Conservation (phyloP, 2,797 vertebrate species). For the Thripadectes ignobilis region DNA sequence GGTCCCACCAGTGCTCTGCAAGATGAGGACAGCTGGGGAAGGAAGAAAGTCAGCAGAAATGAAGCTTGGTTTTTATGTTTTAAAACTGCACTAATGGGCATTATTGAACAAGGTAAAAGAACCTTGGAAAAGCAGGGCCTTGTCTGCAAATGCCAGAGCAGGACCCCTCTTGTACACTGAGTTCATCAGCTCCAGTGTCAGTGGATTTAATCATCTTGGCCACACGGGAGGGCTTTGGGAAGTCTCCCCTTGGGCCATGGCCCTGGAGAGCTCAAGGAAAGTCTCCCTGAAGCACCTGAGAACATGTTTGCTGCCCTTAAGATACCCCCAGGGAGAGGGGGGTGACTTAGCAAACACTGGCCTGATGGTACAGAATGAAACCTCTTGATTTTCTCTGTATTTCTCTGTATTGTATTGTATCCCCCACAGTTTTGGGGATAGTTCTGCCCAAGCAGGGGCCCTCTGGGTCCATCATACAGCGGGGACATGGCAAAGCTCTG, state of each 20-base stretch:
- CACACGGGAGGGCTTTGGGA: neutral
- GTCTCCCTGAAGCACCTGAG: neutral
- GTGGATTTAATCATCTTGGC: neutral
- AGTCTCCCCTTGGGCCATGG: neutral
- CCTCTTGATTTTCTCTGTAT: neutral
- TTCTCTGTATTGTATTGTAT: too few relatives aligned
- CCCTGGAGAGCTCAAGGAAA: neutral
- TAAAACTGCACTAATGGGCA: neutral
- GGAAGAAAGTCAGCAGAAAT: neutral
- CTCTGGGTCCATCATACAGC: fast-evolving
- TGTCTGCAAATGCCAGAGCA: neutral
- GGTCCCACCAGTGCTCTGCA: neutral
- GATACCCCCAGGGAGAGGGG: neutral
- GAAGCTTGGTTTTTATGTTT: neutral
- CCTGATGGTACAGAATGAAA: neutral
- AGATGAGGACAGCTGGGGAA: neutral
- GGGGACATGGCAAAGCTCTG: neutral
- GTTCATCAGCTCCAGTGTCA: neutral
- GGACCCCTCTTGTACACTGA: neutral
- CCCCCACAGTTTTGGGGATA: neutral
- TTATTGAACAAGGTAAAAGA: neutral
- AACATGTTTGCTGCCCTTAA: neutral
- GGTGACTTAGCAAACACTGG: neutral
- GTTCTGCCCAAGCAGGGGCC: neutral
- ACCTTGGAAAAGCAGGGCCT: neutral